Base-by-base conservation (phyloP, 1,140 invertebrate species). In the Agraylea sexmaculata region DNA sequence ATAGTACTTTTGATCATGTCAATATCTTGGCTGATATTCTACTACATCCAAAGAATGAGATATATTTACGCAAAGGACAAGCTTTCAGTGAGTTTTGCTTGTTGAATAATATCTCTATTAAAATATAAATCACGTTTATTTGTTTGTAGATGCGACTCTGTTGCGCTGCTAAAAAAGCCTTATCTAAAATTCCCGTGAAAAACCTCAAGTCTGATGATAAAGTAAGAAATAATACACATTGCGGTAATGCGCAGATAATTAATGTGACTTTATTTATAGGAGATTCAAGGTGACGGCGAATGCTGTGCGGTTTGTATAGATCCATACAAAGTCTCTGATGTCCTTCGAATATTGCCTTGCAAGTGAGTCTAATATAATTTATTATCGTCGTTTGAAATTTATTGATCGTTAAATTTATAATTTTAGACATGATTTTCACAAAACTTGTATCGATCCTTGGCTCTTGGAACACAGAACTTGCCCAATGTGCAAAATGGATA, bases 401-500 rank as follows among this genome's bases (percentile, higher is more conserved):
- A 35, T 5, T 25, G 12, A 38, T 38, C 11, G 19, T n/a, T n/a
- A n/a, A n/a, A n/a, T n/a, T n/a, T n/a, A n/a, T n/a, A n/a, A 37
- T 33, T 17, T 73, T 75, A 91, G 87, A 51, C 90, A 95, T 62
- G 78, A 88, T 53, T 94, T 92, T 63, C 90, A 94, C 65, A 91
- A 91, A 67, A 76, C 70, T 42, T 94, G 90, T 68, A 89, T 95
- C 40, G 90, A 95, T 68, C 87, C 88, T 3, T 95, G 90, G 90
- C 69, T 95, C 18, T 62, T 94, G 46, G 87, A 93, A 54, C 86
- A 93, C 58, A 69, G 88, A 43, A 91, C 87, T 15, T 93, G 89
- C 66, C 88, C 90, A 11, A 91, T 94, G 86, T 94, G 89, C 64
- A 93, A 94, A 65, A 80, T 90, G 75, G 87, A 94, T 60, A 92